Evolutionary conservation across 2,113 vertebrate species (phyloP).

Genomic region (Mola mola): DNA sequence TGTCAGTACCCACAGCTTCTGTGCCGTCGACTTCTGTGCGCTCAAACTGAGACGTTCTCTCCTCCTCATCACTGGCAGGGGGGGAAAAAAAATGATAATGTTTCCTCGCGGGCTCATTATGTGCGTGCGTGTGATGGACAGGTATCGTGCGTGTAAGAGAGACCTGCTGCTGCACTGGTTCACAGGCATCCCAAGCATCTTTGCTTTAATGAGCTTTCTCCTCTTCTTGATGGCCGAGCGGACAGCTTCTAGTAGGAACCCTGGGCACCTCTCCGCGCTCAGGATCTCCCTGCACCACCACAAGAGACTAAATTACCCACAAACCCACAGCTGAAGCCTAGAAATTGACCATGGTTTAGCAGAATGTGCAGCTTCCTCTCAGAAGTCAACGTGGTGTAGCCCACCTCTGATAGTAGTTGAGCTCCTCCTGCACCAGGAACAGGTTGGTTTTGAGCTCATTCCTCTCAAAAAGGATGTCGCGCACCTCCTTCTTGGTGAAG

Average conservation of each 20-base stretch:
- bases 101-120: too few relatives aligned
- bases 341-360: not conserved
- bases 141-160: constrained; percentile 3
- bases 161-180: constrained; percentile 89
- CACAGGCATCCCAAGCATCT: constrained; percentile 91
- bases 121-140: not conserved
- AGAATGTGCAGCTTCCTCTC: not conserved
- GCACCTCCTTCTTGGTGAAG: constrained; percentile 91
- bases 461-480: constrained; percentile 92
- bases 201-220: constrained; percentile 91
- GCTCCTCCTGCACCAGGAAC: constrained; percentile 94
- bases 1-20: constrained; percentile 75
- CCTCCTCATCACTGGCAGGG: constrained; percentile 87
- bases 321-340: not conserved
- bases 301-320: not conserved
- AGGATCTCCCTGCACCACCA: constrained; percentile 87
- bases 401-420: constrained; percentile 94
- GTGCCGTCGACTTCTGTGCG: constrained; percentile 65
- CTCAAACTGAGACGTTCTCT: constrained; percentile 77
- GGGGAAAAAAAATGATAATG: not conserved
- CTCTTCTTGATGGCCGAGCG: constrained; percentile 88
- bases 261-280: constrained; percentile 87
- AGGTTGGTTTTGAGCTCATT: constrained; percentile 96
- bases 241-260: constrained; percentile 88
- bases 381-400: constrained; percentile 3